Base-by-base conservation (phyloP, 1,140 invertebrate genomes). In the Scylla paramamosain region DNA sequence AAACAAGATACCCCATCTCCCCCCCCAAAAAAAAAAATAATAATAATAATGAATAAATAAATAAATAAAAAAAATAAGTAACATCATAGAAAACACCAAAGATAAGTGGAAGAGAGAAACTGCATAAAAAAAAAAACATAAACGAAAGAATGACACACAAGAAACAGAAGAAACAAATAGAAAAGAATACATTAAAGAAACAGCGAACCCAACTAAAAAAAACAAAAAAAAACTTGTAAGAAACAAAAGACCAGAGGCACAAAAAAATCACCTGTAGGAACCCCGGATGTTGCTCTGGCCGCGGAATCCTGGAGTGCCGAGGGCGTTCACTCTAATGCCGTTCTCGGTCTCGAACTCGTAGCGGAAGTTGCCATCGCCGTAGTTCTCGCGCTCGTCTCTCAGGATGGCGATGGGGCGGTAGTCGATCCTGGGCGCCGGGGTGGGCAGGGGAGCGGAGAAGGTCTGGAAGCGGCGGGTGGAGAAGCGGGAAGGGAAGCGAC, bases 271-370 rank as follows among this genome's bases (percentile, higher is more conserved):
- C 90, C 90, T 91, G 29, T 91, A 91, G 29, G 90, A 91, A 10
- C 90, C 90, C 52, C 67, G 52, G 20, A 91, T 77, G 59, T 77
- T 91, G 90, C 90, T 91, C 59, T 91, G 90, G 52, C 90, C 90
- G 0, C 67, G 28, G 25, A 48, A 77, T 4, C 90, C 90, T 77
- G 39, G 52, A 28, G 39, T 91, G 12, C 90, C 90, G 29, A 77
- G 2, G n/a, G 90, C 90, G 90, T 77, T 91, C 90, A 91, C 32
- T 25, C 8, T 67, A 46, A 91, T 91, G n/a, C 32, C 90, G 90
- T 91, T 77, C 59, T 91, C 90, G 12, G 90, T 32, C 31, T 91
- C 90, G 31, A 91, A 91, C 28, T 67, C 52, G 31, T 77, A 91
- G 90, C 67, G 59, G 29, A 91, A 91, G 90, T 91, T 91, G 10